Percentiles rank a stretch among this genome's conserved stretches.
Conservation (phyloP, 2,888 invertebrate genomes). For the Parnassius mnemosyne region DNA sequence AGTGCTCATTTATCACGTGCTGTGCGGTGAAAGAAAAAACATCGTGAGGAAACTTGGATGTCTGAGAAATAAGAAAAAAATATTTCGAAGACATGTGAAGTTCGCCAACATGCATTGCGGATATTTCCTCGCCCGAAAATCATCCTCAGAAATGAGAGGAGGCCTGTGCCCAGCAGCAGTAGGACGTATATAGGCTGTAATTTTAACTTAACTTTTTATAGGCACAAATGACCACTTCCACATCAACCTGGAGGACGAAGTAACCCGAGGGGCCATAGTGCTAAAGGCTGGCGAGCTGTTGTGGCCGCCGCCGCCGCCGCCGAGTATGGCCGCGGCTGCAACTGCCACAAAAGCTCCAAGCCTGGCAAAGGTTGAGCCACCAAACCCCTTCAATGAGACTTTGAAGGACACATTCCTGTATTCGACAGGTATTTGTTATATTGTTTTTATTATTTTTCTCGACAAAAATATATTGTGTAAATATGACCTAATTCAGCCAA, state of each 20-base stretch:
- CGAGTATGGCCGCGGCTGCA: conserved; percentile 72
- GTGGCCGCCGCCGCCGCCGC: conserved; percentile 89
- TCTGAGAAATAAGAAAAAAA: too few relatives aligned
- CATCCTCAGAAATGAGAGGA: too few relatives aligned
- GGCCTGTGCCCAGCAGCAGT: too few relatives aligned
- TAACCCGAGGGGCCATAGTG: conserved; percentile 90
- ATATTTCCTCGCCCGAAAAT: too few relatives aligned
- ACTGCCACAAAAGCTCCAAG: conserved; percentile 59
- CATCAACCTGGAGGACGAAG: conserved; percentile 91
- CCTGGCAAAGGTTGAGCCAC: conserved; percentile 63
- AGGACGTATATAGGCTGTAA: too few relatives aligned
- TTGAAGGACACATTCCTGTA: conserved; percentile 84
- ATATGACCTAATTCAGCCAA: too few relatives aligned
- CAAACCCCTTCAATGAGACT: conserved; percentile 85
- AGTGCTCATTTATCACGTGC: too few relatives aligned
- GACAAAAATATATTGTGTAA: too few relatives aligned
- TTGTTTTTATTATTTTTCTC: background rate
- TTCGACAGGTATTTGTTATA: conserved; percentile 79
- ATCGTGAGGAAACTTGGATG: too few relatives aligned
- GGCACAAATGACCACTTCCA: conserved; percentile 89
- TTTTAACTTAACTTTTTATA: conserved; percentile 37
- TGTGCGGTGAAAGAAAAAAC: too few relatives aligned
- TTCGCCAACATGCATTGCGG: too few relatives aligned
- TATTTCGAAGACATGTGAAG: too few relatives aligned
- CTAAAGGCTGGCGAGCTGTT: conserved; percentile 86